Conservation (phyloP, 2,888 invertebrate genomes). For the Dolomedes plantarius region DNA sequence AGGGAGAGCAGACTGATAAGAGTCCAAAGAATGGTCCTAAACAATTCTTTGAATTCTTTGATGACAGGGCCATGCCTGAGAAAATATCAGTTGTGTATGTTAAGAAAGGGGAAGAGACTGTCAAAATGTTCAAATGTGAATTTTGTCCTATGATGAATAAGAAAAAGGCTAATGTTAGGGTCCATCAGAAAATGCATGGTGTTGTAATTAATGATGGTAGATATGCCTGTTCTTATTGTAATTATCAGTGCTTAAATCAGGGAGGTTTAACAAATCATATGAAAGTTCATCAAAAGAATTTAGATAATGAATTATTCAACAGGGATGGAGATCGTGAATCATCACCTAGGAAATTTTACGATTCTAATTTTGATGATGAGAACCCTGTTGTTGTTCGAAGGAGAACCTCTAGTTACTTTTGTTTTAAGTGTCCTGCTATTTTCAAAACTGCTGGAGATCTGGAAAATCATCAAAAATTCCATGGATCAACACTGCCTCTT, state of each 20-base stretch:
- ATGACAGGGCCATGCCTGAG: slow-evolving; percentile 46
- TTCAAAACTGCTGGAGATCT: slow-evolving; percentile 87
- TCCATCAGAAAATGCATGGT: slow-evolving; percentile 88
- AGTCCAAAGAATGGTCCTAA: slow-evolving; percentile 29
- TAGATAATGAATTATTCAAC: slow-evolving; percentile 30
- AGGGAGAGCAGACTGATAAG: slow-evolving; percentile 20
- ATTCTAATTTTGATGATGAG: slow-evolving; percentile 63
- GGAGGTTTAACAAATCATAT: slow-evolving; percentile 81
- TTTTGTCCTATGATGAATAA: slow-evolving; percentile 89
- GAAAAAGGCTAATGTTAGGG: slow-evolving; percentile 86
- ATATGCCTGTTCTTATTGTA: slow-evolving; percentile 84
- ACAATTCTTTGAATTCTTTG: not conserved
- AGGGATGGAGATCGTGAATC: slow-evolving; percentile 69
- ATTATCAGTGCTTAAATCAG: slow-evolving; percentile 86
- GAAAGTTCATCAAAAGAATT: slow-evolving; percentile 82
- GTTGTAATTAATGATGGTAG: slow-evolving; percentile 72
- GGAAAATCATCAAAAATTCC: slow-evolving; percentile 83
- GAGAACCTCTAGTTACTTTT: slow-evolving; percentile 76
- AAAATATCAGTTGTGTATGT: slow-evolving; percentile 85
- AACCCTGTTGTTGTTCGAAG: slow-evolving; percentile 48
- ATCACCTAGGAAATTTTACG: not conserved
- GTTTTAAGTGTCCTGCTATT: slow-evolving; percentile 88
- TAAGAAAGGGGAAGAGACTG: slow-evolving; percentile 83
- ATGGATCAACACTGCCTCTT: slow-evolving; percentile 81
- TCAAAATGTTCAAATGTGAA: slow-evolving; percentile 89